Base-by-base conservation (phyloP, 2,888 invertebrate species). In the Iphiclides podalirius region DNA sequence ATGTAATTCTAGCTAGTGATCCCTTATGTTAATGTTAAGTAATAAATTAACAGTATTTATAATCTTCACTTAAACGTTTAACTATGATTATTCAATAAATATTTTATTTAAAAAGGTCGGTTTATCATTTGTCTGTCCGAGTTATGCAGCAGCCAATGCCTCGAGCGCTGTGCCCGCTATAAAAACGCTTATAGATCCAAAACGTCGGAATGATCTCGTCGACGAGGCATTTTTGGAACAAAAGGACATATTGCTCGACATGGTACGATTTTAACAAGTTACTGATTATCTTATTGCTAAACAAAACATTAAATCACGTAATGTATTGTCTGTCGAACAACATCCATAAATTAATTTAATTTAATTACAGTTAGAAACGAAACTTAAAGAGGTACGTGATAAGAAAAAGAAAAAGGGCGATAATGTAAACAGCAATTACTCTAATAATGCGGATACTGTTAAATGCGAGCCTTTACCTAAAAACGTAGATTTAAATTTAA, bases 381-480 rank as follows among this genome's bases (percentile, higher is more conserved):
- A 83, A 64, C 57, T 83, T n/a, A 84, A 77, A 67, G 81, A 81
- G 66, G 72, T 82, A 1, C 67, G 70, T 50, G 73, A 78, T 8
- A 79, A 78, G 57, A 82, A 75, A 57, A 81, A 72, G 55, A 79
- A 73, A 53, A 76, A 70, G 42, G 2, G 35, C 0, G 65, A 60
- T 9, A 47, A 44, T 11, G 7, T 51, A 52, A 28, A n/a, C n/a
- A n/a, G n/a, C n/a, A 38, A 42, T 45, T 20, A n/a, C 13, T 14
- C 36, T 11, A 46, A 52, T 1, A 58, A 54, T 4, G 14, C 17
- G 33, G 49, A 53, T 16, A 14, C 26, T 9, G 20, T 47, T 2
- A 72, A 67, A 52, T 73, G 70, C 51, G 70, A 70, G 9, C 31
- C 54, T 0, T 1, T 66, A 6, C 65, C 72, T 0, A 69, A 63